A percentile compares a stretch with the other conserved stretches of the same genome.
These are phyloP conservation scores for Ictalurus furcatus DNA, from an alignment of 2,113 vertebrate species.

Conservation along the genomic window DNA sequence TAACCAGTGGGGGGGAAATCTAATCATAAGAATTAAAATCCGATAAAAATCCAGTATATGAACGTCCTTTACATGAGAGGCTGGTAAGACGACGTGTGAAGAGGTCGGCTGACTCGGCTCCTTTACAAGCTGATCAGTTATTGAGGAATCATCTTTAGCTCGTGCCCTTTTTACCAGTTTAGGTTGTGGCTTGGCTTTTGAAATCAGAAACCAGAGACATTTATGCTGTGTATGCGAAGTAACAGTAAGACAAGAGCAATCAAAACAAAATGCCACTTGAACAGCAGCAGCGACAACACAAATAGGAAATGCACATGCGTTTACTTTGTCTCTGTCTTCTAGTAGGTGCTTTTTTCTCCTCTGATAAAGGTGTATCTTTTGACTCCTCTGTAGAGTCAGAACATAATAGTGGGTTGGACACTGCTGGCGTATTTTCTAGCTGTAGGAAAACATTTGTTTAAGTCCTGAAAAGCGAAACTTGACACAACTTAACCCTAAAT, in stretches of 20 bases:
- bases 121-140: neutral
- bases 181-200: conserved; percentile 8
- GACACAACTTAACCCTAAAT: neutral
- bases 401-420: neutral
- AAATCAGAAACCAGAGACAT: conserved; percentile 28
- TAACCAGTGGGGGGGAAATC: neutral
- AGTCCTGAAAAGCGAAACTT: neutral
- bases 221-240: neutral
- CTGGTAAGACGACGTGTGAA: neutral
- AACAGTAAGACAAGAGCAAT: neutral
- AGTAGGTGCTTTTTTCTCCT: conserved; percentile 1
- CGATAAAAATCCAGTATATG: neutral
- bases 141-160: neutral
- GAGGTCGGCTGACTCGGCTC: neutral
- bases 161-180: neutral
- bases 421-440: neutral
- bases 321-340: conserved; percentile 15
- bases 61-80: neutral
- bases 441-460: neutral
- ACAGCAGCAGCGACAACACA: no score
- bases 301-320: neutral
- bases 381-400: neutral
- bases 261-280: neutral
- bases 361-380: neutral
- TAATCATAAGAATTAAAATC: neutral